A percentile compares a stretch with the other conserved stretches of the same genome.
Evolutionary conservation across 2,113 vertebrate genomes (phyloP).

Genomic region (Ctenomys sociabilis): DNA sequence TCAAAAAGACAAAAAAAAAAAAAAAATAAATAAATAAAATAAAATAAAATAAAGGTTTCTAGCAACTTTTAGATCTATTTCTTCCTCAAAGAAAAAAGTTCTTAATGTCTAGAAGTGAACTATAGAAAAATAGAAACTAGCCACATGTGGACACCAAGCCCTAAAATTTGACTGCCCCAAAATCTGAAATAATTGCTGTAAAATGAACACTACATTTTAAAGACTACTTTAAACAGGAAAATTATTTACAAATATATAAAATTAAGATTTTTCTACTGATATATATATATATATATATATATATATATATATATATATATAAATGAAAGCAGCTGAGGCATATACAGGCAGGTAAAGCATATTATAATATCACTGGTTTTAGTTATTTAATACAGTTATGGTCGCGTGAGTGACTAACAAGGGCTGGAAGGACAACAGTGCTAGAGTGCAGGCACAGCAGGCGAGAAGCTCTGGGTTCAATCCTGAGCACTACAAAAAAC

Average conservation of each 20-base stretch:
- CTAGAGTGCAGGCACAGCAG: not conserved
- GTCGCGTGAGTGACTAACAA: not conserved
- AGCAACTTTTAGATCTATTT: not conserved
- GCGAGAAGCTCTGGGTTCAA: not conserved
- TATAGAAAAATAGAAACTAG: not conserved
- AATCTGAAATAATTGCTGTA: not conserved
- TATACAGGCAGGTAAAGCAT: slow-evolving; percentile 2
- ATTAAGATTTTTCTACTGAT: too few relatives aligned
- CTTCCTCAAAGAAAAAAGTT: not conserved
- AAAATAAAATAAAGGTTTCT: slow-evolving; percentile 16
- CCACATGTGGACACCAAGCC: not conserved
- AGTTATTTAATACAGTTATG: not conserved
- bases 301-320: not conserved
- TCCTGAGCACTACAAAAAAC: not conserved
- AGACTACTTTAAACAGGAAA: not conserved
- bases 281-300: too few relatives aligned
- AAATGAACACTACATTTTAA: slow-evolving; percentile 28
- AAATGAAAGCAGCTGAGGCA: slow-evolving; percentile 1
- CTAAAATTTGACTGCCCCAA: not conserved
- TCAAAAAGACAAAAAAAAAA: too few relatives aligned
- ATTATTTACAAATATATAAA: not conserved
- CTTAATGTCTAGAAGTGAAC: not conserved
- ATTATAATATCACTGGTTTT: slow-evolving; percentile 16
- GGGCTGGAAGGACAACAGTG: not conserved
- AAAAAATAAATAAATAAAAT: too few relatives aligned